Conservation (phyloP, 2,888 invertebrate species). For the Cetonia aurata region DNA sequence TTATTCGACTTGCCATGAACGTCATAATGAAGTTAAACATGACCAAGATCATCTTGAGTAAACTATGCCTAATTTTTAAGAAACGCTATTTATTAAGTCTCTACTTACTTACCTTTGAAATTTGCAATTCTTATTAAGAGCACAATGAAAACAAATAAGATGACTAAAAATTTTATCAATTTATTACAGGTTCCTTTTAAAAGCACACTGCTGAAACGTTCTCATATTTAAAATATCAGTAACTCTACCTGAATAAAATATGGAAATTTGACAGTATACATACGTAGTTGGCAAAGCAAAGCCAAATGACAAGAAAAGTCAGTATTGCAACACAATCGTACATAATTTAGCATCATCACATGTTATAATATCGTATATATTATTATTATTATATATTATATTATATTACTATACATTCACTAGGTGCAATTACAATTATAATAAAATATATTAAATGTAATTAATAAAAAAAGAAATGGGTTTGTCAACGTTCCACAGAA, state of each 20-base stretch:
- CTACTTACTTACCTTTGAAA: no score
- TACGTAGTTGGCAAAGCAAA: conserved; percentile 45
- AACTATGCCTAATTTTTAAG: no score
- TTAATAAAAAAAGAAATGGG: conserved; percentile 51
- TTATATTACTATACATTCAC: conserved; percentile 52
- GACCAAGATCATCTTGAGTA: no score
- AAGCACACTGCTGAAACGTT: conserved; percentile 49
- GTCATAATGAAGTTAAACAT: no score
- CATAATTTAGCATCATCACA: conserved; percentile 49
- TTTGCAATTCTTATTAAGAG: no score
- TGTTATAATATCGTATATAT: conserved; percentile 48
- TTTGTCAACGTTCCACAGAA: conserved; percentile 38
- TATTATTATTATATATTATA: conserved; percentile 46
- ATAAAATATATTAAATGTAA: conserved; percentile 53
- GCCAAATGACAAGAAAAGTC: conserved; percentile 44
- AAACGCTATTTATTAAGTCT: no score
- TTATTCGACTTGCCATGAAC: no score
- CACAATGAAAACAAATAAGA: conserved; percentile 38
- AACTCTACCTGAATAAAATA: conserved; percentile 53
- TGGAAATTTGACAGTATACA: conserved; percentile 49
- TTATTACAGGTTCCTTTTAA: conserved; percentile 51
- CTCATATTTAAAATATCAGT: conserved; percentile 47
- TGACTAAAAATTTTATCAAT: conserved; percentile 53
- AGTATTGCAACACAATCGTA: conserved; percentile 53
- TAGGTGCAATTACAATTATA: conserved; percentile 49